Evolutionary conservation across 2,113 vertebrate species (phyloP), one percentile per base, ranked within the genome.

Genomic region (Brachyhypopomus gauderio): DNA sequence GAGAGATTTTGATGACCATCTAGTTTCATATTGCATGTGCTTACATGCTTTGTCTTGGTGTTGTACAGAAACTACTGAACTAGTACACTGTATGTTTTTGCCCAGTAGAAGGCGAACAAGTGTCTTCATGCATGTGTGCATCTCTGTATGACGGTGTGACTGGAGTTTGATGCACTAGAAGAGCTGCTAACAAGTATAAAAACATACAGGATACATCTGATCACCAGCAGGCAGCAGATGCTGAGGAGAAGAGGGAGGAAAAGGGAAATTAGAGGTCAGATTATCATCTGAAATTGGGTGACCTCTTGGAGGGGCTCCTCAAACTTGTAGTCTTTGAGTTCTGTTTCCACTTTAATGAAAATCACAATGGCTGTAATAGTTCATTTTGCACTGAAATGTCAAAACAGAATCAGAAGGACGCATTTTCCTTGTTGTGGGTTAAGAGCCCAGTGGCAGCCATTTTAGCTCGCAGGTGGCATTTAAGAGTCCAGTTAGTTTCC

Each of bases 281-380:
- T 72, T 63, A 52, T 22, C 22, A 25, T 56, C 45, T 75, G 34
- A 66, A 75, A 73, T n/a, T 38, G 20, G 59, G 2, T 34, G 71
- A 56, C 25, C 38, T 55, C 11, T 8, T 20, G 11, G 16, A 45
- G 17, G 34, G 78, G n/a, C 38, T 2, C 67, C 59, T n/a, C 5
- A 6, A n/a, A 16, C 72, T 19, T 58, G 22, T 59, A 12, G 36
- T n/a, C 36, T 67, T 41, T 62, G 9, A 0, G 52, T 87, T 69
- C 77, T 77, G 82, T 69, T 74, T 83, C 85, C 20, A n/a, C 45
- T 64, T 83, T 84, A 86, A 78, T 89, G 87, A 84, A 92, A 84
- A 70, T 2, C 89, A 86, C 88, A 88, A 88, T 82, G 87, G 78
- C 81, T 82, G 84, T 83, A 19, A 81, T 82, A 69, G 84, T 58